These are phyloP conservation scores for Aegotheles bennettii DNA, from an alignment of 2,113 vertebrate genomes.

Conservation along the genomic window DNA sequence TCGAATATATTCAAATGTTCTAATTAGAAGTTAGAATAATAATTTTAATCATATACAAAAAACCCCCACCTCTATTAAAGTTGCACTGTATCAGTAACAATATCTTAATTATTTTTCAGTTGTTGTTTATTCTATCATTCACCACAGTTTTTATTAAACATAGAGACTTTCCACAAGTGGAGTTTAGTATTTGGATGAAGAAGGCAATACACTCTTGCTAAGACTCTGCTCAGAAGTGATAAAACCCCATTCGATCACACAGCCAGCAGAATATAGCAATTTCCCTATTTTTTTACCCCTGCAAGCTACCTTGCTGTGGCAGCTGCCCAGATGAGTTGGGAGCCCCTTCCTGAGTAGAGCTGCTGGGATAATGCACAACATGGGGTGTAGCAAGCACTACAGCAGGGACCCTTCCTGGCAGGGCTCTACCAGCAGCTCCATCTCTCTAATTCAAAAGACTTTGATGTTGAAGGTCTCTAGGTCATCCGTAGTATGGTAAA, in stretches of 20 bases:
- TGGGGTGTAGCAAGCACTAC: rapidly evolving
- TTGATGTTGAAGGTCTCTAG: neutral
- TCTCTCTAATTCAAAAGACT: neutral
- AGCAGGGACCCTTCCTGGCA: neutral
- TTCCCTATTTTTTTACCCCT: neutral
- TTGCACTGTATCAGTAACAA: neutral
- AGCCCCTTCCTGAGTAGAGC: neutral
- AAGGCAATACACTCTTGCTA: neutral
- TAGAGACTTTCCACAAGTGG: neutral
- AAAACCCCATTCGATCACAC: neutral
- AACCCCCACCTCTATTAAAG: neutral
- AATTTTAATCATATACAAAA: neutral
- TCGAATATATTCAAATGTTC: neutral
- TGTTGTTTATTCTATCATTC: neutral
- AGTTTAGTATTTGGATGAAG: neutral
- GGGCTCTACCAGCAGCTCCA: neutral
- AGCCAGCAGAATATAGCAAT: neutral
- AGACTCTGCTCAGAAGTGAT: neutral
- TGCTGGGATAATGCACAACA: neutral
- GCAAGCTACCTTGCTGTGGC: neutral
- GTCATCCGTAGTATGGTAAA: neutral
- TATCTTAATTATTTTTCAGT: neutral
- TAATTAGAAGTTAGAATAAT: neutral
- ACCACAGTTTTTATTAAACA: neutral
- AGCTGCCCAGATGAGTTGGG: neutral